Base-by-base conservation (phyloP, 2,113 vertebrate genomes). In the Azemiops feae region DNA sequence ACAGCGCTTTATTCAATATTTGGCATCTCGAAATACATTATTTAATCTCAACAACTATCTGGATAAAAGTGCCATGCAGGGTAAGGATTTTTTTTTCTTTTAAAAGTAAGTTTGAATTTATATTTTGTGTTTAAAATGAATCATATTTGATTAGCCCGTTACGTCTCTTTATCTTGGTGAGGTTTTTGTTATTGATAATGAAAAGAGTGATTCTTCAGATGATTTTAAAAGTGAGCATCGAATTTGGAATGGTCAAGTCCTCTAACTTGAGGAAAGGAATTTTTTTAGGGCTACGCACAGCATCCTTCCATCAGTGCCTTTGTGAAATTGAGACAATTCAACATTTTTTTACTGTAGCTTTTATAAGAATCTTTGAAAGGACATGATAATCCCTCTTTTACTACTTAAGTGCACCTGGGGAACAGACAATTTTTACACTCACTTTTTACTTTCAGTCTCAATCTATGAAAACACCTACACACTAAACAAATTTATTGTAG, bases 11-110 rank as follows among this genome's bases (percentile, higher is more conserved):
- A 99, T 99, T 97, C 98, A 98, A 96, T 99, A 99, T 96, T 97
- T 99, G 97, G 98, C 99, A 94, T 99, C 99, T 95, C 98, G 98
- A 97, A 98, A 98, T 96, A 99, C 98, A 22, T 98, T 99, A 96
- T 99, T 99, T 96, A 99, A 99, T 96, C 98, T 99, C 94, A 98
- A 98, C 98, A 99, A 99, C 98, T 99, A 99, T 97, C 97, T 99
- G 97, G 99, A 99, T 97, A 98, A 99, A 97, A 98, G 99, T 96
- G 98, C 98, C 92, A 96, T 98, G 97, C 99, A 99, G 98, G 99
- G 99, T 99, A 97, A 96, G 97, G 52, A 92, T 39, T 52, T 93
- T 85, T 85, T 87, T 11, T 89, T 85, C 88, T 93, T 54, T 34
- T 92, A 60, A 85, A 93, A 93, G 81, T 57, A 4, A 64, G 1